phyloP scores from a whole-genome alignment of 2,797 vertebrate genomes.

The Prionace glauca region DNA sequence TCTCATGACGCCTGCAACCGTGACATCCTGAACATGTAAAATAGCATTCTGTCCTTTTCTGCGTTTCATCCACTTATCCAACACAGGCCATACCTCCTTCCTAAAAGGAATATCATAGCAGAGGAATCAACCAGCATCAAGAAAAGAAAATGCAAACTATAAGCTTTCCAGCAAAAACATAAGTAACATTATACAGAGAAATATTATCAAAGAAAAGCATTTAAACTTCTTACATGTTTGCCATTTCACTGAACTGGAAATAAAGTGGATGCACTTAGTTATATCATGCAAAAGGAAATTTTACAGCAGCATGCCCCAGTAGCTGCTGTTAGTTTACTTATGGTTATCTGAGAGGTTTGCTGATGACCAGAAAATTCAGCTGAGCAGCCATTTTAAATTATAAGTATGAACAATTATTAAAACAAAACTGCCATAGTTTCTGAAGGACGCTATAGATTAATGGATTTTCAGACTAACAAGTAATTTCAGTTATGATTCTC shows the following conservation, averaged over 20 bases:
- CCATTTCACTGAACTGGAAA: neutral
- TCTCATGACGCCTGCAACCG: conserved; percentile 71
- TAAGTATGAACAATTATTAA: neutral
- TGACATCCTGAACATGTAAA: conserved; percentile 59
- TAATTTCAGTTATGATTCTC: neutral
- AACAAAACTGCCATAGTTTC: neutral
- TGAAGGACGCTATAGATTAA: neutral
- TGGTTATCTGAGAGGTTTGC: neutral
- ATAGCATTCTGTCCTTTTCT: conserved; percentile 60
- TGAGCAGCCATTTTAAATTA: neutral
- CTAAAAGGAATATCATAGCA: conserved; percentile 51
- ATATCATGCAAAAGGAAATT: neutral
- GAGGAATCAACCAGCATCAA: neutral
- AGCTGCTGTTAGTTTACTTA: neutral
- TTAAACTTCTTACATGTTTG: neutral
- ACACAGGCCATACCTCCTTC: conserved; percentile 85
- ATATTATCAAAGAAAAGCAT: neutral
- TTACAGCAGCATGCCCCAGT: neutral
- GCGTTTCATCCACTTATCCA: conserved; percentile 85
- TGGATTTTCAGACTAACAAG: neutral
- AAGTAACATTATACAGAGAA: neutral
- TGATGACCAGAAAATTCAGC: neutral
- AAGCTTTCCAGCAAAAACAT: neutral
- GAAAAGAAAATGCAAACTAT: neutral
- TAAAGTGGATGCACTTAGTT: neutral